A percentile compares a stretch with the other conserved stretches of the same genome.
Evolutionary conservation across 2,797 vertebrate species (phyloP).

Genomic region (Lagocephalus sceleratus): DNA sequence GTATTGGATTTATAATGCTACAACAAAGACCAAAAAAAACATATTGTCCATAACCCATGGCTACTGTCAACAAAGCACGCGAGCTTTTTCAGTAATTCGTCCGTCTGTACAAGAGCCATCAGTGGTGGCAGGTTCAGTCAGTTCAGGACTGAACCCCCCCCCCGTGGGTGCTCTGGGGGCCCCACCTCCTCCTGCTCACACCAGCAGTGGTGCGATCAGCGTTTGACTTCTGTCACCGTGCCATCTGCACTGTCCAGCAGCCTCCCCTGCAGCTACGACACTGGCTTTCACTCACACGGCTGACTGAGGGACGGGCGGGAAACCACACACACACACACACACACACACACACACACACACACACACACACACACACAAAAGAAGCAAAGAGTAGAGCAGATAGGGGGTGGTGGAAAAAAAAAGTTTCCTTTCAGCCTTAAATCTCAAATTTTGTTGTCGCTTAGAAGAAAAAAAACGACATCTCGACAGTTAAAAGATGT

Average conservation of each 20-base stretch:
- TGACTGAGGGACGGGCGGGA: neutral
- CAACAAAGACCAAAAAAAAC: neutral
- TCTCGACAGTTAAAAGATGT: no score
- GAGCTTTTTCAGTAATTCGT: constrained; percentile 33
- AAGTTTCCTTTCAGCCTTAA: no score
- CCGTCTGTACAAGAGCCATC: constrained; percentile 13
- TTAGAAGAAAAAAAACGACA: no score
- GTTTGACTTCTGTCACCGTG: constrained; percentile 44
- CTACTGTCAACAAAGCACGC: constrained; percentile 8
- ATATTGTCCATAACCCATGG: neutral
- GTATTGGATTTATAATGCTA: no score
- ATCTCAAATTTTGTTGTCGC: no score
- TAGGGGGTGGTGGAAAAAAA: no score
- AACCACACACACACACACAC: no score
- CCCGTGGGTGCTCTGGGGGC: neutral
- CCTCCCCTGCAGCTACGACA: constrained; percentile 27
- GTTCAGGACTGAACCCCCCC: constrained; percentile 21
- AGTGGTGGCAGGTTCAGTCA: constrained; percentile 21
- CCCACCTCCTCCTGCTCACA: constrained; percentile 8
- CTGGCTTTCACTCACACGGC: constrained; percentile 11
- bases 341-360: no score
- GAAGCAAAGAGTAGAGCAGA: no score
- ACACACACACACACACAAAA: no score
- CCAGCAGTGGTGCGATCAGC: constrained; percentile 17
- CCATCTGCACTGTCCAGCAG: constrained; percentile 47